A percentile compares a stretch with the other conserved stretches of the same genome.
phyloP scores from a whole-genome alignment of 2,888 invertebrate genomes.

The Emmelina monodactyla region DNA sequence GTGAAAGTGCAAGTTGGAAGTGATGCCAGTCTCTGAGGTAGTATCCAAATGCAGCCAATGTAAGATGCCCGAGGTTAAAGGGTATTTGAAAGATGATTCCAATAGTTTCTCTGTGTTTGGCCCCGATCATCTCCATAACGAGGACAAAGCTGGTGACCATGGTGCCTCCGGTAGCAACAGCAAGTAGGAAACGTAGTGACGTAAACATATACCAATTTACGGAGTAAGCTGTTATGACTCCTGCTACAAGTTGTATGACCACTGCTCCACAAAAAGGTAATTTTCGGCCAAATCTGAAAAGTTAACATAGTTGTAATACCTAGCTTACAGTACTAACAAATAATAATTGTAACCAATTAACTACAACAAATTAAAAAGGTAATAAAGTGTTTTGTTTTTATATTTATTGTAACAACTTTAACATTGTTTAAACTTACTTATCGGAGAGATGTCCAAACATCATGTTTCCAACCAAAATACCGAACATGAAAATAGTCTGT shows the following conservation, averaged over 20 bases:
- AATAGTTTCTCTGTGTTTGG: constrained; percentile 70
- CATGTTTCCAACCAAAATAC: constrained; percentile 78
- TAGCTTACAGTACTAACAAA: too few relatives aligned
- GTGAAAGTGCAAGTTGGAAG: constrained; percentile 72
- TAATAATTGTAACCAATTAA: too few relatives aligned
- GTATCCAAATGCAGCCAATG: constrained; percentile 70
- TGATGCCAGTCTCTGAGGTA: constrained; percentile 72
- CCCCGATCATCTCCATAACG: constrained; percentile 73
- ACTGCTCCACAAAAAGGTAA: constrained; percentile 77
- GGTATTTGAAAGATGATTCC: constrained; percentile 75
- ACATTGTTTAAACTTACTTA: constrained; percentile 68
- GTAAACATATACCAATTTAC: constrained; percentile 74
- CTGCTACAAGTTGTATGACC: constrained; percentile 74
- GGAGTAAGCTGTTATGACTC: constrained; percentile 74
- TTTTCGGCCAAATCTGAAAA: constrained; percentile 76
- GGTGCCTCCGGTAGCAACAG: constrained; percentile 81
- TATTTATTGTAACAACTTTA: too few relatives aligned
- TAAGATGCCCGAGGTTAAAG: constrained; percentile 73
- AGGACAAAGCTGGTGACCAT: constrained; percentile 82
- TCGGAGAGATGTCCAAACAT: constrained; percentile 79
- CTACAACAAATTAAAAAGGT: too few relatives aligned
- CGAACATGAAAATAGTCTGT: constrained; percentile 80
- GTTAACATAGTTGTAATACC: too few relatives aligned
- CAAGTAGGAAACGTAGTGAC: constrained; percentile 73
- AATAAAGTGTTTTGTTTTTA: too few relatives aligned